Evolutionary conservation across 2,888 invertebrate genomes (phyloP).

Genomic region (Itoplectis maculator): DNA sequence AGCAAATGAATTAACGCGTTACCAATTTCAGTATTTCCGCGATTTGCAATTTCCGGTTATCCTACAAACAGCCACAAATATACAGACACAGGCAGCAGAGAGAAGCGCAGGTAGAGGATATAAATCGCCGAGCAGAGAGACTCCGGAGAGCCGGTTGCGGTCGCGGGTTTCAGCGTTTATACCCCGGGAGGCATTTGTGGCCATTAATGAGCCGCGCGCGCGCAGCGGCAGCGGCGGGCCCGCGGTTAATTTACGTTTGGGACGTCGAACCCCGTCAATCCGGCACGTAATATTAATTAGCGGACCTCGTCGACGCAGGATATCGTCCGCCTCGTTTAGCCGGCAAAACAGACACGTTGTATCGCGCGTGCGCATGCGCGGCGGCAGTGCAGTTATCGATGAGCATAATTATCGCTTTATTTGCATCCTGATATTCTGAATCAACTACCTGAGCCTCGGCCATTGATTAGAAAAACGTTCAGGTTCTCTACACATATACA

Average conservation of each 20-base stretch:
- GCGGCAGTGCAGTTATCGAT: not conserved
- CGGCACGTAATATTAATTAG: constrained; percentile 37
- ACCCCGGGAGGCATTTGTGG: too few relatives aligned
- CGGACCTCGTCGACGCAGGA: constrained; percentile 16
- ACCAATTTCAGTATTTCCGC: constrained; percentile 22
- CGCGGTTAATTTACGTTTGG: constrained; percentile 40
- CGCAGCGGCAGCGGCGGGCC: too few relatives aligned
- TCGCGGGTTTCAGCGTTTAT: constrained; percentile 25
- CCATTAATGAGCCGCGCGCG: constrained; percentile 44
- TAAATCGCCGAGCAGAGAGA: constrained; percentile 8
- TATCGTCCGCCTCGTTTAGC: constrained; percentile 8
- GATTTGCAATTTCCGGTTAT: constrained; percentile 10
- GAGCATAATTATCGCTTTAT: constrained; percentile 15
- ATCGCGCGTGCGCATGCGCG: not conserved
- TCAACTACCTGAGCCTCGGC: too few relatives aligned
- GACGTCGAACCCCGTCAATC: constrained; percentile 9
- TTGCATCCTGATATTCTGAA: not conserved
- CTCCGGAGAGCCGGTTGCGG: constrained; percentile 3
- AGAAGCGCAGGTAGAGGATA: not conserved
- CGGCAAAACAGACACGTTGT: not conserved
- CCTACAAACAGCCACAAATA: too few relatives aligned
- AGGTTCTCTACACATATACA: too few relatives aligned
- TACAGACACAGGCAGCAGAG: not conserved
- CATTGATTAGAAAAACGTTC: not conserved
- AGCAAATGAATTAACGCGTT: too few relatives aligned